These are phyloP conservation scores for Takifugu bimaculatus DNA, from an alignment of 2,113 vertebrate species.

Conservation along the genomic window DNA sequence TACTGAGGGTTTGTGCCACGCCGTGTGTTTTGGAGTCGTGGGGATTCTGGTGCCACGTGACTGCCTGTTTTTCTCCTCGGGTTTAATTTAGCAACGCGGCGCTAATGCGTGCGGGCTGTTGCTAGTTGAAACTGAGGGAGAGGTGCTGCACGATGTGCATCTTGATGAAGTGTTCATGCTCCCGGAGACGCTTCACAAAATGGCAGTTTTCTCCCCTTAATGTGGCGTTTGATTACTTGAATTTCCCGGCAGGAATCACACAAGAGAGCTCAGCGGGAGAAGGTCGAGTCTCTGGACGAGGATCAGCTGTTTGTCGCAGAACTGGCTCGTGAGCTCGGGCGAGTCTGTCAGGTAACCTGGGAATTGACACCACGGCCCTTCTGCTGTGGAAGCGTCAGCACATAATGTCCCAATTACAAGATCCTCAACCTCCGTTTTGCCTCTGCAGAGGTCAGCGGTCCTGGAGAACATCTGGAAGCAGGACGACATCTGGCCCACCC, in stretches of 20 bases:
- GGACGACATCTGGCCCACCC: constrained; percentile 71
- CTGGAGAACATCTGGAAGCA: constrained; percentile 70
- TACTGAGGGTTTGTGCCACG: constrained; percentile 17
- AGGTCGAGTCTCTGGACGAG: constrained; percentile 68
- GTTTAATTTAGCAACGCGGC: constrained; percentile 5
- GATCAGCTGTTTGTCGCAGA: constrained; percentile 73
- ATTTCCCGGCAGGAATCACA: constrained; percentile 64
- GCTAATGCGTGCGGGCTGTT: constrained; percentile 2
- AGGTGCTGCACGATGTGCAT: constrained; percentile 33
- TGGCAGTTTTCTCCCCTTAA: constrained; percentile 11
- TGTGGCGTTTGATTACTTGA: not conserved
- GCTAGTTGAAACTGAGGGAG: not conserved
- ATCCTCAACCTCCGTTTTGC: constrained; percentile 1
- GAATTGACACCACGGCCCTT: not conserved
- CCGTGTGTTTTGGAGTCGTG: not conserved
- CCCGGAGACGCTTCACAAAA: too few relatives aligned
- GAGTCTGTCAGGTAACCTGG: constrained; percentile 72
- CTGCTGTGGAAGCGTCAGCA: not conserved
- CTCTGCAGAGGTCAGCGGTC: constrained; percentile 63
- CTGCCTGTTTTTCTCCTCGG: constrained; percentile 2
- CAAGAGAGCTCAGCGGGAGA: constrained; percentile 62
- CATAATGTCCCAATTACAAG: not conserved
- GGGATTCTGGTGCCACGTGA: not conserved
- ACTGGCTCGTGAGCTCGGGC: constrained; percentile 69
- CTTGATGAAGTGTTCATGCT: constrained; percentile 33